Conservation (phyloP, 2,797 vertebrate genomes). For the Tinamus major region DNA sequence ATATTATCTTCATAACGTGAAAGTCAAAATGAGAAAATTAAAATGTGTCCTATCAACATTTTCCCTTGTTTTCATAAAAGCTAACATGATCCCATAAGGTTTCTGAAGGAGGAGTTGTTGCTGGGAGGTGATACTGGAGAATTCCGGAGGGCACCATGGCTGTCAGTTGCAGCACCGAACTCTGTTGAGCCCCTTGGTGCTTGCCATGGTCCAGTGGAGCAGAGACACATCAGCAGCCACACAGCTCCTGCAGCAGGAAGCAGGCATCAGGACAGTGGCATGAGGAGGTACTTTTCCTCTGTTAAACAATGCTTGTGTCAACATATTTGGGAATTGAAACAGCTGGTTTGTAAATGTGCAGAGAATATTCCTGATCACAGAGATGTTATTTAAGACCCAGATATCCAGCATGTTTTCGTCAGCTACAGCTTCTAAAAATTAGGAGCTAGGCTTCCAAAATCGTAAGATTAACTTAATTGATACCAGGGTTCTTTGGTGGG, state of each 20-base stretch:
- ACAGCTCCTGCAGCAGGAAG: rapidly evolving
- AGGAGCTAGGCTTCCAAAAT: not conserved
- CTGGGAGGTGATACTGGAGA: not conserved
- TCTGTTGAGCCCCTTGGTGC: not conserved
- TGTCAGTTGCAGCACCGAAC: not conserved
- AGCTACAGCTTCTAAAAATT: not conserved
- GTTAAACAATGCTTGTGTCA: not conserved
- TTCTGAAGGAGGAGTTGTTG: not conserved
- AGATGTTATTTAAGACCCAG: not conserved
- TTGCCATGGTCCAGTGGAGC: rapidly evolving
- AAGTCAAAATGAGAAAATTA: not conserved
- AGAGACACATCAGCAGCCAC: not conserved
- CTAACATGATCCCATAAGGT: rapidly evolving
- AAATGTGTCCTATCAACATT: not conserved
- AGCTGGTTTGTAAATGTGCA: not conserved
- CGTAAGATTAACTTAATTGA: not conserved
- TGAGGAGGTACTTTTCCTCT: not conserved
- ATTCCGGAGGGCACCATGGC: rapidly evolving
- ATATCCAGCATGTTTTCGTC: not conserved
- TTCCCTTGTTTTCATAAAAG: not conserved
- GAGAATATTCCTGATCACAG: not conserved
- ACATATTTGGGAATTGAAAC: not conserved
- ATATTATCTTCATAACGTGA: not conserved
- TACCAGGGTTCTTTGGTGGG: rapidly evolving
- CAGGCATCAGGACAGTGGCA: not conserved